phyloP scores from a whole-genome alignment of 1,140 invertebrate genomes.

The Trichonephila clavipes region DNA sequence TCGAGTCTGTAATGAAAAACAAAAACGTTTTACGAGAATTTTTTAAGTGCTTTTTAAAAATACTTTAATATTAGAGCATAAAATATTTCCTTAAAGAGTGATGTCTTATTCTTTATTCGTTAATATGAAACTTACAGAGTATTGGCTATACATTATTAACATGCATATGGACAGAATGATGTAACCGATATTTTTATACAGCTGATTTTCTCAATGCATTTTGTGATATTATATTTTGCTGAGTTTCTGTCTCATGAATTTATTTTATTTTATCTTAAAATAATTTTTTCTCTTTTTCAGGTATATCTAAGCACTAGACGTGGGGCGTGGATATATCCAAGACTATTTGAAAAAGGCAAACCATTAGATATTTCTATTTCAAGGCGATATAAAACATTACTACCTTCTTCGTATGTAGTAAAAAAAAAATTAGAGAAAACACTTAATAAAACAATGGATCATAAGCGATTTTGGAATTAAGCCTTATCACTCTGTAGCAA shows the following conservation, averaged over 20 bases:
- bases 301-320: conserved; percentile 82
- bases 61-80: no score
- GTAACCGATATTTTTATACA: no score
- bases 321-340: conserved; percentile 82
- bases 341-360: conserved; percentile 80
- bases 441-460: conserved; percentile 80
- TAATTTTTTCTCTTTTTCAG: conserved; percentile 77
- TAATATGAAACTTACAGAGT: no score
- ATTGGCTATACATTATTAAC: no score
- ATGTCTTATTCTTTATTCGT: no score
- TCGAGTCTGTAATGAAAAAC: no score
- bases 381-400: conserved; percentile 22
- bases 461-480: conserved; percentile 81
- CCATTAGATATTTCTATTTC: conserved; percentile 79
- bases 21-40: no score
- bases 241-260: neutral
- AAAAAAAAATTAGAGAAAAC: conserved; percentile 47
- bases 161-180: no score
- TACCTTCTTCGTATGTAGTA: conserved; percentile 8
- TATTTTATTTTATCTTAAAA: neutral
- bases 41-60: no score
- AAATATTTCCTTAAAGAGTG: no score
- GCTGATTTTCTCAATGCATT: no score
- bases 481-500: conserved; percentile 81
- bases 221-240: no score